Percentiles rank a stretch among this genome's conserved stretches.
Evolutionary conservation across 2,888 invertebrate species (phyloP).

Genomic region (Liodrosophila aerea): DNA sequence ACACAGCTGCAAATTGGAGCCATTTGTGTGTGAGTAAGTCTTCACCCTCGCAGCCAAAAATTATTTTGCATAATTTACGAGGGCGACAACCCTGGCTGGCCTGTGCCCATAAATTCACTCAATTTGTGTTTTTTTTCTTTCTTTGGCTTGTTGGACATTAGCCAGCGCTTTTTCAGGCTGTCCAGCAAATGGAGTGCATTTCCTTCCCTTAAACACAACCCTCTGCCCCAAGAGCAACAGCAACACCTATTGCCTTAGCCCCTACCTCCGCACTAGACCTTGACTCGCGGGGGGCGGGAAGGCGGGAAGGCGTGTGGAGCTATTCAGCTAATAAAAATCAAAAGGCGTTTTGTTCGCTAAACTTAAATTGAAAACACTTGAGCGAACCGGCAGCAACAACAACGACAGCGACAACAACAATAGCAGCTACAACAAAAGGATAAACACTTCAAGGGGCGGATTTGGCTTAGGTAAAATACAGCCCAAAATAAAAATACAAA

Average conservation of each 20-base stretch:
- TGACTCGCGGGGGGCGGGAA: no score
- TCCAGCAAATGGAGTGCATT: conserved; percentile 26
- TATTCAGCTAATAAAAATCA: conserved; percentile 74
- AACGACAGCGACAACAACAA: conserved; percentile 26
- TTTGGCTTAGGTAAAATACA: conserved; percentile 68
- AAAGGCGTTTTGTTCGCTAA: conserved; percentile 81
- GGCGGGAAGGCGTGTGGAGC: conserved; percentile 33
- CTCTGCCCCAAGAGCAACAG: not conserved
- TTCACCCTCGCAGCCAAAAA: conserved; percentile 14
- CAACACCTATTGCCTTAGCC: not conserved
- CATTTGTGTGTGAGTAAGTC: not conserved
- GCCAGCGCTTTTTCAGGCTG: conserved; percentile 28
- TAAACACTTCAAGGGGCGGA: conserved; percentile 79
- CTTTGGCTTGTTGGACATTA: conserved; percentile 31
- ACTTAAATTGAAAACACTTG: conserved; percentile 83
- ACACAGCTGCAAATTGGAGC: conserved; percentile 37
- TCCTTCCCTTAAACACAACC: conserved; percentile 10
- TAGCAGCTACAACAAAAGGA: conserved; percentile 54
- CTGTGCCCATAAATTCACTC: conserved; percentile 50
- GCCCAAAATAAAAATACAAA: conserved; percentile 30
- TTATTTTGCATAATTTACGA: conserved; percentile 70
- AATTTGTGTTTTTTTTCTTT: no score
- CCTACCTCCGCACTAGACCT: not conserved
- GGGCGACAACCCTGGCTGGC: conserved; percentile 62
- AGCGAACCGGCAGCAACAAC: conserved; percentile 35